A percentile compares a stretch with the other conserved stretches of the same genome.
These are phyloP conservation scores for Apteryx owenii DNA, from an alignment of 2,113 vertebrate species.

Conservation along the genomic window DNA sequence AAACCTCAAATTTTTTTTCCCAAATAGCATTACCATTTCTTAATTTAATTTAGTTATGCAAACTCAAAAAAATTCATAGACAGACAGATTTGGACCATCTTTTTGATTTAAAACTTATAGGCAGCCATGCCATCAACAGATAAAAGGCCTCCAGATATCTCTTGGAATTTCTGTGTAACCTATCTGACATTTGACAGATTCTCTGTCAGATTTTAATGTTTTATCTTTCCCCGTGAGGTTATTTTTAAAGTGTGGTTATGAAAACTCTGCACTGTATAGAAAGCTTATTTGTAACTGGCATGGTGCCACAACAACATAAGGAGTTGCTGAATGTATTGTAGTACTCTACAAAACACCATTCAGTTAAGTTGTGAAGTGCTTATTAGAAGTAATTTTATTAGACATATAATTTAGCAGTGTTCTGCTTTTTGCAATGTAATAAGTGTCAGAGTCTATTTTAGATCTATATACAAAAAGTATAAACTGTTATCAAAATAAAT, in stretches of 20 bases:
- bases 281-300: background rate
- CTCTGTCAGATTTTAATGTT: constrained; percentile 33
- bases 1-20: background rate
- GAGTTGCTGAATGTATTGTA: background rate
- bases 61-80: background rate
- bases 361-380: background rate
- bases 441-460: background rate
- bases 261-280: background rate
- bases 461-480: background rate
- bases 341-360: background rate
- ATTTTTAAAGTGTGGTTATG: constrained; percentile 27
- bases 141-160: constrained; percentile 14
- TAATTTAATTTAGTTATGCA: background rate
- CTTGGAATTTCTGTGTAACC: background rate
- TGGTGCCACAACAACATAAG: constrained; percentile 1
- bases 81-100: background rate
- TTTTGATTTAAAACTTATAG: constrained; percentile 22
- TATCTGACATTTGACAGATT: constrained; percentile 30
- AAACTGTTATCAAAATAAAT: background rate
- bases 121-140: constrained; percentile 11
- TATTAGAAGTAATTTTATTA: background rate
- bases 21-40: background rate
- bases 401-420: background rate
- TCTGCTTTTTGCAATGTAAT: background rate
- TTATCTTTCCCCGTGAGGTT: constrained; percentile 36